Conservation (phyloP, 2,888 invertebrate genomes). For the Thereva nobilitata region DNA sequence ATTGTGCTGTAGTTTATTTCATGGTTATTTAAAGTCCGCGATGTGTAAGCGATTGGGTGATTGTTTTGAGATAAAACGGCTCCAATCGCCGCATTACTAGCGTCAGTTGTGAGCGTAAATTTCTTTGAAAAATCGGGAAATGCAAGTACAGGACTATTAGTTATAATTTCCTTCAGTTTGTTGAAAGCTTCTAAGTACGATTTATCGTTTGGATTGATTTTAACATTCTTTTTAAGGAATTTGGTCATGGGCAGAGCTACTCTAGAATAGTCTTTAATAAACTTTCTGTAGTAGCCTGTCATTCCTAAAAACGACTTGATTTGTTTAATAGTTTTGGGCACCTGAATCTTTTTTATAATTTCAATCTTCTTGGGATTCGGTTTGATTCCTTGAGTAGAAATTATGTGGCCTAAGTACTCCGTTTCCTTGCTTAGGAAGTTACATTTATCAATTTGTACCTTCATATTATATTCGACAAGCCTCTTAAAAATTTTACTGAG, state of each 20-base stretch:
- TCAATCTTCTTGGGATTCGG: conserved; percentile 35
- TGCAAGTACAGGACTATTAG: conserved; percentile 27
- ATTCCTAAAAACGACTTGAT: conserved; percentile 36
- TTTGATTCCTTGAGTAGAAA: conserved; percentile 25
- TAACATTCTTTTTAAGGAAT: conserved; percentile 20
- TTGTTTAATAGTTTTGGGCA: conserved; percentile 31
- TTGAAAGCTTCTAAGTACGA: conserved; percentile 40
- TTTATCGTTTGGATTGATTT: conserved; percentile 39
- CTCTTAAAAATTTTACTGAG: conserved; percentile 30
- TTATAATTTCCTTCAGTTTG: conserved; percentile 32
- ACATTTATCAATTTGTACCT: conserved; percentile 34
- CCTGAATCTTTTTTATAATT: conserved; percentile 21
- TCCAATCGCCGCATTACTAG: conserved; percentile 27
- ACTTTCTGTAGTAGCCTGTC: conserved; percentile 36
- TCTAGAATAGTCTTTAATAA: conserved; percentile 33
- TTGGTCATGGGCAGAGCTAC: conserved; percentile 23
- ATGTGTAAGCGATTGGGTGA: conserved; percentile 24
- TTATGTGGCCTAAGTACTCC: conserved; percentile 32
- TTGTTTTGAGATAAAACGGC: conserved; percentile 27
- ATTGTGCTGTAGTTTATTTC: conserved; percentile 3
- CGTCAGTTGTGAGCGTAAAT: conserved; percentile 32
- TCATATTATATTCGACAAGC: conserved; percentile 27
- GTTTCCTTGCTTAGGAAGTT: conserved; percentile 32
- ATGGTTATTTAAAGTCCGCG: conserved; percentile 23
- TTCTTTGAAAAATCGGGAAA: conserved; percentile 33